phyloP scores from a whole-genome alignment of 1,140 invertebrate species.

The Amyelois transitella region DNA sequence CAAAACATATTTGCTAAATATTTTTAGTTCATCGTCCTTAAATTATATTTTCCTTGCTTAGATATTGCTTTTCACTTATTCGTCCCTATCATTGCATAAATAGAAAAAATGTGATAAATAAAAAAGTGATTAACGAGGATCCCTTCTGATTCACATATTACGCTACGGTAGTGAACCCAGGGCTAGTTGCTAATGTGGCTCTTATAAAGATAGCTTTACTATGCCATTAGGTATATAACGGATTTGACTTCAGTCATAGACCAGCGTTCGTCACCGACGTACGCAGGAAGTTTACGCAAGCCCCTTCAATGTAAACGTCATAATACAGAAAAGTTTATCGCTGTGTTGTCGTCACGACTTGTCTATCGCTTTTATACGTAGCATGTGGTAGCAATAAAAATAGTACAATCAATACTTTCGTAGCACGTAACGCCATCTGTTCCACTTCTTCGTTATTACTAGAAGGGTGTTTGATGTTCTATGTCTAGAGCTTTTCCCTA shows the following conservation, averaged over 20 bases:
- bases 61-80: too few species aligned
- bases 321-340: conserved; percentile 10
- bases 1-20: too few species aligned
- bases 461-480: background rate
- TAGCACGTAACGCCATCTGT: conserved; percentile 14
- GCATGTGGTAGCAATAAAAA: background rate
- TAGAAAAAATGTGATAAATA: too few species aligned
- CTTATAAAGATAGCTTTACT: too few species aligned
- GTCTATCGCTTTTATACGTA: conserved; percentile 13
- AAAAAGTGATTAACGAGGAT: too few species aligned
- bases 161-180: too few species aligned
- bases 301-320: conserved; percentile 16
- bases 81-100: too few species aligned
- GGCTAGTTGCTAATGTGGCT: too few species aligned
- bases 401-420: background rate
- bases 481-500: background rate
- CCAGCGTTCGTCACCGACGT: conserved; percentile 12
- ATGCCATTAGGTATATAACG: too few species aligned
- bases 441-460: background rate
- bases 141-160: too few species aligned
- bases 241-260: background rate
- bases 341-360: background rate
- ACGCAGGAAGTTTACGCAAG: conserved; percentile 18
- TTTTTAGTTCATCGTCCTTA: too few species aligned
- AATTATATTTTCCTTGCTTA: too few species aligned